These are phyloP conservation scores for Eupithecia inturbata DNA, from an alignment of 2,888 invertebrate species.

Conservation along the genomic window DNA sequence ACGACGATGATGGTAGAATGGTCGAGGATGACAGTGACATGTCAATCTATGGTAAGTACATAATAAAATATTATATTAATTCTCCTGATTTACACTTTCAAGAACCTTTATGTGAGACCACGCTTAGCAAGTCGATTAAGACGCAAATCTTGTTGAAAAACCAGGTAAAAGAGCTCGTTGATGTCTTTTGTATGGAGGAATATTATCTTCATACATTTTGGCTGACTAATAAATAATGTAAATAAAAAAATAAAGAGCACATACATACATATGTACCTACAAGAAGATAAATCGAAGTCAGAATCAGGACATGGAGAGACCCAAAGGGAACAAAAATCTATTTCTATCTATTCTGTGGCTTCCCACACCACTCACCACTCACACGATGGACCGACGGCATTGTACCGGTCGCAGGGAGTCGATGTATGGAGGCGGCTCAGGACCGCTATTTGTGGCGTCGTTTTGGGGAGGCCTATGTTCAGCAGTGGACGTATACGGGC, in stretches of 20 bases:
- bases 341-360: no score
- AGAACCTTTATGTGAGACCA: background rate
- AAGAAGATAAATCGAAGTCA: background rate
- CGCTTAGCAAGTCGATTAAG: background rate
- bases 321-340: background rate
- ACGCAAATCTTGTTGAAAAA: background rate
- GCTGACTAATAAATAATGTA: background rate
- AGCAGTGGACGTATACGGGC: no score
- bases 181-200: conserved; percentile 7
- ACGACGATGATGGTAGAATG: conserved; percentile 60
- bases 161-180: conserved; percentile 14
- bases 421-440: no score
- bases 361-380: no score
- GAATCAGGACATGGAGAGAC: background rate
- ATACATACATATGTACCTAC: no score
- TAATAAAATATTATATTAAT: background rate
- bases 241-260: background rate
- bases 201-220: background rate
- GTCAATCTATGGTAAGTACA: conserved; percentile 81
- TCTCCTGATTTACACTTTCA: background rate
- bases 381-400: no score
- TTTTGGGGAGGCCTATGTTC: no score
- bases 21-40: conserved; percentile 74
- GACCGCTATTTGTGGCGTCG: no score
- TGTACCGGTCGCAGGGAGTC: no score